Base-by-base conservation (phyloP, 2,113 vertebrate genomes). In the Vidua chalybeata region DNA sequence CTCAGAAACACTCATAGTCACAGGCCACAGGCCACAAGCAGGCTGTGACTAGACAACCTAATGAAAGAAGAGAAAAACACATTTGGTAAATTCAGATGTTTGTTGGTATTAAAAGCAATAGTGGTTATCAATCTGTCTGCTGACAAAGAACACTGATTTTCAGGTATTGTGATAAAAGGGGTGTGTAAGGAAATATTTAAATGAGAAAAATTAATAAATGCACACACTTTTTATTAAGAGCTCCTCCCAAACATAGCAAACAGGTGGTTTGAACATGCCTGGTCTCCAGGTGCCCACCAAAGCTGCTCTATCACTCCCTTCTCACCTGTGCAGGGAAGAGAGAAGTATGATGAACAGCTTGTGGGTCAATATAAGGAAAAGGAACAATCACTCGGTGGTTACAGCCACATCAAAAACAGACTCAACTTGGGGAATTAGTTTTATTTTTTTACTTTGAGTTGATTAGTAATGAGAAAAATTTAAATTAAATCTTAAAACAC, bases 311-410 rank as follows among this genome's bases (percentile, higher is more conserved):
- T 49, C n/a, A 30, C 75, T 49, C 21, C 26, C 11, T 64, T 19
- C 17, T 64, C 43, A 66, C 15, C 31, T 37, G 35, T 0, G 0
- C 35, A 73, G 31, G 27, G 22, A 26, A 56, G 26, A 81, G 43
- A 66, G 15, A 73, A 66, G 45, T 33, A 33, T 1, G 5, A 9
- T 43, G 11, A 43, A 15, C 26, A 43, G 11, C 15, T 49, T 69
- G n/a, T 43, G 35, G 14, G 31, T 58, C 43, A 58, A 72, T 43
- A 49, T 19, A 31, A 27, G 31, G 59, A 11, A 15, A 23, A 12
- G 21, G 13, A 64, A 17, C 0, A 0, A 64, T 31, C 35, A 37
- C 10, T 31, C 2, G 1, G 0, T 43, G 27, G 8, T 80, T 58
- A 37, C 8, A 43, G 27, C 22, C 31, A 33, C 18, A 19, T 9